phyloP scores from a whole-genome alignment of 2,113 vertebrate species.

The Leptodactylus fuscus region DNA sequence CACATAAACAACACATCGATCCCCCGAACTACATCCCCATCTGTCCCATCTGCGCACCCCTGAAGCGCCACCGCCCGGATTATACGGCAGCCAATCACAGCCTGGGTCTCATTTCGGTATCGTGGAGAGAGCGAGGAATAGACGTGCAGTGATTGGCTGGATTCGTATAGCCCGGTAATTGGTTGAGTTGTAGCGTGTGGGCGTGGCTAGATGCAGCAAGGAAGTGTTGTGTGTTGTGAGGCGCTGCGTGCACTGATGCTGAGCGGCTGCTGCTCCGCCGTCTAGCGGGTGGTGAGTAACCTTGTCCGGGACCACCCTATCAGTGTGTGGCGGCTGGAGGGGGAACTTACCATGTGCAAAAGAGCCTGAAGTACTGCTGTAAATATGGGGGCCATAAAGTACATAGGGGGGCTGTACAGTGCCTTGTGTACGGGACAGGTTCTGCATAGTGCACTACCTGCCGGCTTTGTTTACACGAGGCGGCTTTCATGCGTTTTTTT shows the following conservation, averaged over 20 bases:
- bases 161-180: background rate
- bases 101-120: background rate
- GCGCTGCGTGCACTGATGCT: background rate
- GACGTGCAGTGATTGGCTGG: background rate
- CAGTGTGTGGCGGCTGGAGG: no score
- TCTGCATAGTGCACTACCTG: no score
- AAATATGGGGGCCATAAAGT: no score
- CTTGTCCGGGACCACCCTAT: no score
- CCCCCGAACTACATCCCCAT: no score
- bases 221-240: background rate
- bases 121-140: background rate
- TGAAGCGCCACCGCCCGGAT: background rate
- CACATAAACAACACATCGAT: no score
- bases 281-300: background rate
- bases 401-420: no score
- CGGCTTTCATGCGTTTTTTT: no score
- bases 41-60: background rate
- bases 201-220: conserved; percentile 5
- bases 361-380: no score
- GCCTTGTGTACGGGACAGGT: no score
- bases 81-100: background rate
- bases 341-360: no score
- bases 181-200: background rate
- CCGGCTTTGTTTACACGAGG: no score
- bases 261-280: background rate